phyloP scores from a whole-genome alignment of 2,113 vertebrate genomes.

The Colistium nudipinnis region DNA sequence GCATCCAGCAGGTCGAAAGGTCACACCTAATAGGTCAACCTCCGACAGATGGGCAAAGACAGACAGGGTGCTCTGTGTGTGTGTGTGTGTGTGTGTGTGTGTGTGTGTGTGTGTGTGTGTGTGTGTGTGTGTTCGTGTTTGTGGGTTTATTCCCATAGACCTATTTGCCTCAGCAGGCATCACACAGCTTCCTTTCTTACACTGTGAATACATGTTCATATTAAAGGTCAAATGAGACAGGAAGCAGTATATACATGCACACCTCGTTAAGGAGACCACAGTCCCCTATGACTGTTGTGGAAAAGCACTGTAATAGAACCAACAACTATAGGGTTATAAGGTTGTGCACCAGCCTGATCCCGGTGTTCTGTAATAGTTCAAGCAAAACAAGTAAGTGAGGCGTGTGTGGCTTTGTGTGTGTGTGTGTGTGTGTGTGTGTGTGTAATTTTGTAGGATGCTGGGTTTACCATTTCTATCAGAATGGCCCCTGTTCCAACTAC shows the following conservation, averaged over 20 bases:
- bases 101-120: conserved; percentile 1
- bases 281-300: conserved; percentile 9
- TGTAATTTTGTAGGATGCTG: conserved; percentile 32
- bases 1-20: conserved; percentile 67
- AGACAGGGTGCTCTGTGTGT: conserved; percentile 23
- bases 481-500: conserved; percentile 19
- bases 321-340: background rate
- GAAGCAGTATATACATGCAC: conserved; percentile 2
- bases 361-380: no score
- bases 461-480: conserved; percentile 33
- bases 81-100: background rate
- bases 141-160: conserved; percentile 15
- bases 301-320: conserved; percentile 16
- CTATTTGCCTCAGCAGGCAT: background rate
- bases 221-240: conserved; percentile 31
- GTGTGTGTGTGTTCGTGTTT: background rate
- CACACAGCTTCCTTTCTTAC: background rate
- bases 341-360: background rate
- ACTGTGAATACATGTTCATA: conserved; percentile 4
- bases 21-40: conserved; percentile 74
- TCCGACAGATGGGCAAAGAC: conserved; percentile 68
- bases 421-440: conserved; percentile 5
- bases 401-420: background rate
- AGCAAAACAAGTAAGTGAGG: no score
- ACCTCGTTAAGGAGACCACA: conserved; percentile 46